These are phyloP conservation scores for Dasypolia templi DNA, from an alignment of 2,888 invertebrate species.

Conservation along the genomic window DNA sequence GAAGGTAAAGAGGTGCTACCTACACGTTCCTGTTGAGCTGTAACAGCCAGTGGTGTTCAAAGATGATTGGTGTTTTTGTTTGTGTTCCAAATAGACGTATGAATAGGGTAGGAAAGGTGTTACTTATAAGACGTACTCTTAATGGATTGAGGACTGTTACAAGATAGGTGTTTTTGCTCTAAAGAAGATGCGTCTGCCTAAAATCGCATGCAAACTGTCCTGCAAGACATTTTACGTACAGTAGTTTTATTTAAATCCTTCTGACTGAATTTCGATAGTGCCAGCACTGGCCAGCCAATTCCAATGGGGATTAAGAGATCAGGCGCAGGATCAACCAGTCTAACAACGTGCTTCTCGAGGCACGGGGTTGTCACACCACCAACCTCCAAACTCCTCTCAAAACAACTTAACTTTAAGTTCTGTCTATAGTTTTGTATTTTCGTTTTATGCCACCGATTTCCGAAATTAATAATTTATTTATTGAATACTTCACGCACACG, in stretches of 20 bases:
- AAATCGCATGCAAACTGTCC: background rate
- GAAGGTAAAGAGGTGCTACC: constrained; percentile 4
- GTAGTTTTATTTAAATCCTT: too few relatives aligned
- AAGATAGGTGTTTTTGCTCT: background rate
- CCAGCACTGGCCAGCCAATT: too few relatives aligned
- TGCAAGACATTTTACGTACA: background rate
- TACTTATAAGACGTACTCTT: background rate
- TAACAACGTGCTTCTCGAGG: background rate
- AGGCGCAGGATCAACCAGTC: too few relatives aligned
- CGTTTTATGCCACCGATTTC: too few relatives aligned
- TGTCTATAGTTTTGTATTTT: too few relatives aligned
- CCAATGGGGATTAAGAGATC: too few relatives aligned
- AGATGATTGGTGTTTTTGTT: constrained; percentile 15
- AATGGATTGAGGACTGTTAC: background rate
- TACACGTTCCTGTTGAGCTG: background rate
- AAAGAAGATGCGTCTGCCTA: background rate
- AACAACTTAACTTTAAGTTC: too few relatives aligned
- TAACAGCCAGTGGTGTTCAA: background rate
- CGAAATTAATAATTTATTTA: too few relatives aligned
- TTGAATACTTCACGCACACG: too few relatives aligned
- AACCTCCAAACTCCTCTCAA: background rate
- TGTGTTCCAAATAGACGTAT: background rate
- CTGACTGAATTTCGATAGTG: too few relatives aligned
- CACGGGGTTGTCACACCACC: background rate
- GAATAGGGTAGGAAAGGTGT: background rate